Conservation (phyloP, 1,140 invertebrate genomes). For the Wiebesia pumilae region DNA sequence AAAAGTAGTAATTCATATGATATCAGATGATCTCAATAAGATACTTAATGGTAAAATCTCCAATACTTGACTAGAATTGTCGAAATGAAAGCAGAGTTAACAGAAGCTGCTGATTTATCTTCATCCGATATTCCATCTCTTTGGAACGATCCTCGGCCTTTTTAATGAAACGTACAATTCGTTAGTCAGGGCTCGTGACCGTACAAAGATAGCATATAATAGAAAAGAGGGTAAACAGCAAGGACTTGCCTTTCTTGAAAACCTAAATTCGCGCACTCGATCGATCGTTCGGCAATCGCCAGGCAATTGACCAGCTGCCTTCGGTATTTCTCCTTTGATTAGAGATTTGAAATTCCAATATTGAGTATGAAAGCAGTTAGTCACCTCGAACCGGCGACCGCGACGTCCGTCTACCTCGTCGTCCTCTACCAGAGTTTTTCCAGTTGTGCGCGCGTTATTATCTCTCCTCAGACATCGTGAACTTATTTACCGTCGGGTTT, state of each 20-base stretch:
- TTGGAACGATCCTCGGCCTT: background rate
- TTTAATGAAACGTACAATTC: background rate
- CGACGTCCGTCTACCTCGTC: background rate
- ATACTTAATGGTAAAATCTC: background rate
- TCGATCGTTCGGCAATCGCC: background rate
- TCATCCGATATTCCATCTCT: background rate
- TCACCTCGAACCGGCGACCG: background rate
- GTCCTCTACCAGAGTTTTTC: too few relatives aligned
- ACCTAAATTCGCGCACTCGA: background rate
- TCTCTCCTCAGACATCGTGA: background rate
- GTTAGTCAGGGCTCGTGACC: background rate
- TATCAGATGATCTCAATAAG: too few relatives aligned
- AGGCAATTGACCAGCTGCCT: background rate
- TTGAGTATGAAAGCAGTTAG: too few relatives aligned
- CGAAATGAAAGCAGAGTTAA: background rate
- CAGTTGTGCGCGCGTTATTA: background rate
- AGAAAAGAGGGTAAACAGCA: background rate
- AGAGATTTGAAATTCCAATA: background rate
- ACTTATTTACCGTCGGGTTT: slow-evolving; percentile 30
- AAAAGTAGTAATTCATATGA: too few relatives aligned
- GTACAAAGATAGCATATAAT: background rate
- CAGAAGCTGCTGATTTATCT: background rate
- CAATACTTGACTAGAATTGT: background rate
- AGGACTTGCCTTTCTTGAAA: background rate
- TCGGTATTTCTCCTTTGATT: background rate